phyloP scores from a whole-genome alignment of 2,797 vertebrate genomes.

The Danio choprae region DNA sequence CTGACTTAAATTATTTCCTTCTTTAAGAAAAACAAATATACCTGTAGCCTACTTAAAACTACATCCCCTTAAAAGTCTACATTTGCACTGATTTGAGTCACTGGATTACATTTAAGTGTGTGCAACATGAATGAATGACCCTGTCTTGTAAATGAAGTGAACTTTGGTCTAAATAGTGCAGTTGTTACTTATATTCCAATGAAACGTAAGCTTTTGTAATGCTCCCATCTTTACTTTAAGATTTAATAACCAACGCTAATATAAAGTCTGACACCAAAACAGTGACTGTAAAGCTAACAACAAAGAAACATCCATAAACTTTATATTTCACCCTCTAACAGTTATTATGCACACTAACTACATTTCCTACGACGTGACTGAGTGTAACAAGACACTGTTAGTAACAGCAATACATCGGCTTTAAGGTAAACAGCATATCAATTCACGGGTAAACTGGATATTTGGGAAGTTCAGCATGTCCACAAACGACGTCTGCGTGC shows the following conservation, averaged over 20 bases:
- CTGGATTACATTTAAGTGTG: not conserved
- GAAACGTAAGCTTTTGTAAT: not conserved
- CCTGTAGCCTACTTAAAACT: not conserved
- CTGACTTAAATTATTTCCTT: no score
- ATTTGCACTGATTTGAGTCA: not conserved
- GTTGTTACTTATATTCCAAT: not conserved
- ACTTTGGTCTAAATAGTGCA: constrained; percentile 4
- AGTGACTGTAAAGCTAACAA: not conserved
- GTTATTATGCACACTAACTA: not conserved
- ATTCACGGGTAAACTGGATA: constrained; percentile 24
- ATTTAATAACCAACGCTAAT: not conserved
- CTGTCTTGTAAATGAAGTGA: not conserved
- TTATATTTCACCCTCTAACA: not conserved
- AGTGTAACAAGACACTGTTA: constrained; percentile 17
- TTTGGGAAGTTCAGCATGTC: constrained; percentile 41
- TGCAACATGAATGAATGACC: constrained; percentile 20
- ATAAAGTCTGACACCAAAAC: not conserved
- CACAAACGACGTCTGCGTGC: constrained; percentile 43
- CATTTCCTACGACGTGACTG: constrained; percentile 17
- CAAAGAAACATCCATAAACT: not conserved
- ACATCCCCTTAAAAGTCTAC: not conserved
- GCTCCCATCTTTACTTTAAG: not conserved
- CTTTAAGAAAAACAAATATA: not conserved
- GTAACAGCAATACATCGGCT: constrained; percentile 6
- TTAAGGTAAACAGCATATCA: constrained; percentile 1